Conservation (phyloP, 2,113 vertebrate genomes). For the Manacus vitellinus region DNA sequence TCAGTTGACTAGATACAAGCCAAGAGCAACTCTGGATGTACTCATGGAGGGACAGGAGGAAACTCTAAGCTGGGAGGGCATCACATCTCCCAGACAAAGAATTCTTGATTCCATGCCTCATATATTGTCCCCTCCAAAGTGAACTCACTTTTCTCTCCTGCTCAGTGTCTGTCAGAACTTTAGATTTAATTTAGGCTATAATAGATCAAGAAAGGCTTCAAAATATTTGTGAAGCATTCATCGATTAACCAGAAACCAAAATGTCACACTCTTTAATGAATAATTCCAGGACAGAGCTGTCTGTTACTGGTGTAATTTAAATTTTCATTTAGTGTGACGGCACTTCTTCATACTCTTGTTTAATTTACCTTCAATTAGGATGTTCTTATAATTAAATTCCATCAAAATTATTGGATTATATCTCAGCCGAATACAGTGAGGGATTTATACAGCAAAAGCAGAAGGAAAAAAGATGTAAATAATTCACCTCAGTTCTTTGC, state of each 20-base stretch:
- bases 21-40: background rate
- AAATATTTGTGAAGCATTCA: constrained; percentile 25
- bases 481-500: constrained; percentile 6
- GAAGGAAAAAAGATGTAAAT: background rate
- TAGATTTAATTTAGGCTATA: background rate
- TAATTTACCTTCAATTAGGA: constrained; percentile 60
- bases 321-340: constrained; percentile 32
- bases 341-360: constrained; percentile 6
- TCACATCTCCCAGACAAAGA: background rate
- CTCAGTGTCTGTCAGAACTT: background rate
- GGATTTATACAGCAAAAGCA: background rate
- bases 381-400: constrained; percentile 48
- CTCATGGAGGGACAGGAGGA: background rate
- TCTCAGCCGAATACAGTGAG: background rate
- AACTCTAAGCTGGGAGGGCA: background rate
- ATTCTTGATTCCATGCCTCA: background rate
- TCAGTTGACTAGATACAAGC: background rate
- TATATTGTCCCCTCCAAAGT: background rate
- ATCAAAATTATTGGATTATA: constrained; percentile 11
- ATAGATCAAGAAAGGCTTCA: background rate
- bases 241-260: constrained; percentile 35
- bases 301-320: constrained; percentile 32
- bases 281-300: background rate
- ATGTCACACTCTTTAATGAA: constrained; percentile 15
- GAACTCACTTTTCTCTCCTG: background rate